Conservation (phyloP, 2,797 vertebrate species). For the Morus bassanus region DNA sequence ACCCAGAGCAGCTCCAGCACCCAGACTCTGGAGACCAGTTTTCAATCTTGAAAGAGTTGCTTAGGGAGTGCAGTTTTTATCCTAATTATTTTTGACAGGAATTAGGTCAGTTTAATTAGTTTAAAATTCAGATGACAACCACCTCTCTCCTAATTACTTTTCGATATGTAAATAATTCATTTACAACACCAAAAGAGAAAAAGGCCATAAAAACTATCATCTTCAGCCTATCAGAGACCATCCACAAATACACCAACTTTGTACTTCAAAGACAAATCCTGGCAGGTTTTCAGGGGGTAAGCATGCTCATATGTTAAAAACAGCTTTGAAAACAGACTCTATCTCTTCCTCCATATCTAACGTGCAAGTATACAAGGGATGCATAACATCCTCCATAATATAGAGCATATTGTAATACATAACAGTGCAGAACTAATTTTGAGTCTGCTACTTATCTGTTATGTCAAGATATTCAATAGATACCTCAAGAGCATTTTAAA, state of each 20-base stretch:
- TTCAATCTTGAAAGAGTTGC: background rate
- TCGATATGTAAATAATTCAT: slow-evolving; percentile 24
- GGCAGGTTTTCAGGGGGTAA: background rate
- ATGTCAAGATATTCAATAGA: background rate
- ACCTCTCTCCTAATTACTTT: slow-evolving; percentile 53
- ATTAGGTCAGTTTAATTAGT: slow-evolving; percentile 63
- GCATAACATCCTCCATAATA: background rate
- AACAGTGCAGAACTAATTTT: background rate
- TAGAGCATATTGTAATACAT: background rate
- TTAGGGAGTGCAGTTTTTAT: slow-evolving; percentile 24
- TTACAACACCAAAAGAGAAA: background rate
- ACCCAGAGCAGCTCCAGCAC: background rate
- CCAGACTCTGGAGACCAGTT: background rate
- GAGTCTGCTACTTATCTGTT: slow-evolving; percentile 2
- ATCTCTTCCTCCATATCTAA: background rate
- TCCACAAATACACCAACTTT: background rate
- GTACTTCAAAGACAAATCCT: background rate
- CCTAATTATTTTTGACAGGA: slow-evolving; percentile 56
- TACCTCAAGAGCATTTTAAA: slow-evolving; percentile 17
- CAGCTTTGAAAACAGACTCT: background rate
- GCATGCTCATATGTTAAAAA: background rate
- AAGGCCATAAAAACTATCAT: background rate
- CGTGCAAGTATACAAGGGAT: background rate
- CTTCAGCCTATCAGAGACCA: background rate
- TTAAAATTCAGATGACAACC: slow-evolving; percentile 56